Conservation (phyloP, 1,140 invertebrate species). For the Drosophila pectinifera region DNA sequence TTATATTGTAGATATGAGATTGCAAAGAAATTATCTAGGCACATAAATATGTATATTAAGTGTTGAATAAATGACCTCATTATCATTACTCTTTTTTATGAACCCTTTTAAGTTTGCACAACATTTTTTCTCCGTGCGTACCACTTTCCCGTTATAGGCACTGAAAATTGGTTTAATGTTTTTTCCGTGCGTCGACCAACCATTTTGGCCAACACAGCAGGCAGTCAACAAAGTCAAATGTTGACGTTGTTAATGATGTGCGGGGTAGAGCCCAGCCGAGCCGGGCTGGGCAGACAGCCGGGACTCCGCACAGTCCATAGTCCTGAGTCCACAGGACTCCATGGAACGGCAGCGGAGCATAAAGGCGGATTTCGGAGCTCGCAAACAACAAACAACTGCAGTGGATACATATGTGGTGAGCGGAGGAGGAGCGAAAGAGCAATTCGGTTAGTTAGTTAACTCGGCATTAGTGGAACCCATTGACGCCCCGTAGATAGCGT, state of each 20-base stretch:
- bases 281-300: background rate
- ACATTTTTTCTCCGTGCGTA: background rate
- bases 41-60: background rate
- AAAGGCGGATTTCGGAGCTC: conserved; percentile 67
- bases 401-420: conserved; percentile 9
- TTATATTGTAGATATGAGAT: background rate
- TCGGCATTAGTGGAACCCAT: conserved; percentile 59
- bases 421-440: conserved; percentile 14
- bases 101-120: background rate
- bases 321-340: conserved; percentile 18
- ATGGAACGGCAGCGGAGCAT: conserved; percentile 23
- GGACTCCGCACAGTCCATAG: conserved; percentile 2
- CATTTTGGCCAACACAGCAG: conserved; percentile 62
- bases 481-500: conserved; percentile 30
- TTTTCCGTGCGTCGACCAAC: conserved; percentile 59
- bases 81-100: background rate
- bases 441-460: conserved; percentile 66
- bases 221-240: conserved; percentile 79
- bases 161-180: conserved; percentile 79
- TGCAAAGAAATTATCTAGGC: background rate
- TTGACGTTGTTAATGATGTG: conserved; percentile 81
- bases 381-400: conserved; percentile 25
- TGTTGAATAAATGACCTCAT: background rate
- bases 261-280: conserved; percentile 27
- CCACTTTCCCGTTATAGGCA: conserved; percentile 55